phyloP scores from a whole-genome alignment of 2,113 vertebrate genomes.

The Podarcis cretensis region DNA sequence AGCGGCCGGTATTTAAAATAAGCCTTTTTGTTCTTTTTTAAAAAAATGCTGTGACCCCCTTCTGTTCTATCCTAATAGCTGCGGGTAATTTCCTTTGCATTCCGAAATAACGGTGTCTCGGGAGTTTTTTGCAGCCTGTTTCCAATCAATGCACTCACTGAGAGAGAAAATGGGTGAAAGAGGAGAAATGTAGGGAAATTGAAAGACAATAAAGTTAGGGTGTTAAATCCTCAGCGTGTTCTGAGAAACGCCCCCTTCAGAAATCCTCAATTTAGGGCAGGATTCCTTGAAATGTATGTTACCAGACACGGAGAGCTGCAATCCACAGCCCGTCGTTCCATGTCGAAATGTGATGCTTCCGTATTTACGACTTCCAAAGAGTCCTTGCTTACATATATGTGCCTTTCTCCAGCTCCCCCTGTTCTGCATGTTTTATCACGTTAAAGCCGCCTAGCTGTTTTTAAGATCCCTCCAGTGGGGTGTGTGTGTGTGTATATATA shows the following conservation, averaged over 20 bases:
- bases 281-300: not conserved
- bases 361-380: not conserved
- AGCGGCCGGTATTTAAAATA: too few species aligned
- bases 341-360: not conserved
- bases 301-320: not conserved
- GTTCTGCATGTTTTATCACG: constrained; percentile 35
- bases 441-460: constrained; percentile 13
- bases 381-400: not conserved
- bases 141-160: not conserved
- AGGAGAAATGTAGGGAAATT: not conserved
- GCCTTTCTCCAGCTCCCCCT: not conserved
- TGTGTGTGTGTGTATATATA: not conserved
- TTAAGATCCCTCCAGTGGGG: constrained; percentile 15
- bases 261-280: not conserved
- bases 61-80: not conserved
- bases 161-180: not conserved
- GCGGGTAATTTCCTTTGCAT: not conserved
- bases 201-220: not conserved
- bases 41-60: not conserved
- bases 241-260: not conserved
- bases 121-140: not conserved
- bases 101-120: not conserved
- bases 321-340: too few species aligned
- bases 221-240: not conserved
- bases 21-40: not conserved